Conservation (phyloP, 2,113 vertebrate species). For the Pyrgilauda ruficollis region DNA sequence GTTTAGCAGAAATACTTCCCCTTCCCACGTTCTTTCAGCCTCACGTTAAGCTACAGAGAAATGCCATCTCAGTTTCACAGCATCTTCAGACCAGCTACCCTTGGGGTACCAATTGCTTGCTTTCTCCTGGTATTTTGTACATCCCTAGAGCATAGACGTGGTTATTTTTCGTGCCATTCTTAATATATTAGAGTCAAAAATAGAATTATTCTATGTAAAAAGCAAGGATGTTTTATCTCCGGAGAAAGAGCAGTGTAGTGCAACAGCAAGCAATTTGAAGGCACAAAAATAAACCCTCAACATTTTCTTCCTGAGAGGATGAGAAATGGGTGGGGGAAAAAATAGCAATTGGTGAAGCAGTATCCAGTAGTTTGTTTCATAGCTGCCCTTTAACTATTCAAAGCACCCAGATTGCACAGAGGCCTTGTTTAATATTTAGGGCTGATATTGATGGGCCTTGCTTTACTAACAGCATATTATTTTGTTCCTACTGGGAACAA, state of each 20-base stretch:
- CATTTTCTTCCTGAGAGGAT: constrained; percentile 4
- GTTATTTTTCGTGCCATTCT: constrained; percentile 26
- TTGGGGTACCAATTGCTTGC: background rate
- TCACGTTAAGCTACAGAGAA: background rate
- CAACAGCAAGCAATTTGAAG: constrained; percentile 4
- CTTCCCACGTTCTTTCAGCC: background rate
- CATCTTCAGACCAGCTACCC: background rate
- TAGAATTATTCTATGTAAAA: constrained; percentile 33
- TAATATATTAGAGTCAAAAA: constrained; percentile 32
- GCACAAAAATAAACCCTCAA: constrained; percentile 39
- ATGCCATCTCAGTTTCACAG: background rate
- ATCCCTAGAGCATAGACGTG: background rate
- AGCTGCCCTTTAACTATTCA: background rate
- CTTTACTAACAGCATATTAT: background rate
- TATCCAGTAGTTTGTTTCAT: background rate
- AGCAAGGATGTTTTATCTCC: background rate
- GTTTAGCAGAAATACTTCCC: background rate
- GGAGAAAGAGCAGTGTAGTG: constrained; percentile 2
- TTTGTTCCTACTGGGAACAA: background rate
- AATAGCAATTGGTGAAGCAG: background rate
- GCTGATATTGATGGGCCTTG: background rate
- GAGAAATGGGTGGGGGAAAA: background rate
- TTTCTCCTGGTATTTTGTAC: constrained; percentile 40
- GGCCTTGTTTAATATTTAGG: background rate
- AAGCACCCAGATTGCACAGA: background rate